phyloP scores from a whole-genome alignment of 2,113 vertebrate species.

The Cottus gobio region DNA sequence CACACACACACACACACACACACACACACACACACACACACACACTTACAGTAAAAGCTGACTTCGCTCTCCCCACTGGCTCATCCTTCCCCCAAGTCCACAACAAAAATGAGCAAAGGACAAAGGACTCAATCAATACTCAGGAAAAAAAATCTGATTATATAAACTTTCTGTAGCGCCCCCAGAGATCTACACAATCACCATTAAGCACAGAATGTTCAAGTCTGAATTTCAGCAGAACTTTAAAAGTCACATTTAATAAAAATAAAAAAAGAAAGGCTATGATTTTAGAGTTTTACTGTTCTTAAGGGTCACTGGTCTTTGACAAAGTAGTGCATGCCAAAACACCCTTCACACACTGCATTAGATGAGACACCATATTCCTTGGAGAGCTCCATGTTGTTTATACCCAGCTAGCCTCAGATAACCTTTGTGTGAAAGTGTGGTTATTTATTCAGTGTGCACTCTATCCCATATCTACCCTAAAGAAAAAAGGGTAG shows the following conservation, averaged over 20 bases:
- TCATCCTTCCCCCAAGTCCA: constrained; percentile 39
- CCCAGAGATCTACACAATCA: constrained; percentile 26
- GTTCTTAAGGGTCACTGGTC: constrained; percentile 12
- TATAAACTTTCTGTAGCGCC: constrained; percentile 33
- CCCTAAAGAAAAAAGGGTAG: constrained; percentile 50
- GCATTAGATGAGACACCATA: constrained; percentile 48
- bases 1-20: constrained; percentile 3
- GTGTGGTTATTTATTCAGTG: constrained; percentile 72
- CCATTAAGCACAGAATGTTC: constrained; percentile 33
- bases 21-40: constrained; percentile 27
- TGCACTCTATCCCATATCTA: constrained; percentile 65
- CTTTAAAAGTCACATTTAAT: not conserved
- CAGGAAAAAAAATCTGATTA: constrained; percentile 42
- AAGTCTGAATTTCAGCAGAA: constrained; percentile 5
- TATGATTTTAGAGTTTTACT: constrained; percentile 4
- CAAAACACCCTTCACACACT: constrained; percentile 19
- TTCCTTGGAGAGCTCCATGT: constrained; percentile 53
- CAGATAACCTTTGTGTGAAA: constrained; percentile 65
- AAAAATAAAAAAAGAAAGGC: not conserved
- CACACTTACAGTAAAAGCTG: constrained; percentile 27
- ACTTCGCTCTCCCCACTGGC: constrained; percentile 18
- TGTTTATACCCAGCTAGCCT: constrained; percentile 61
- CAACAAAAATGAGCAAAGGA: constrained; percentile 49
- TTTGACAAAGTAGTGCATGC: constrained; percentile 13
- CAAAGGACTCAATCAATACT: constrained; percentile 54